phyloP scores from a whole-genome alignment of 2,113 vertebrate species.

The Ovis canadensis region DNA sequence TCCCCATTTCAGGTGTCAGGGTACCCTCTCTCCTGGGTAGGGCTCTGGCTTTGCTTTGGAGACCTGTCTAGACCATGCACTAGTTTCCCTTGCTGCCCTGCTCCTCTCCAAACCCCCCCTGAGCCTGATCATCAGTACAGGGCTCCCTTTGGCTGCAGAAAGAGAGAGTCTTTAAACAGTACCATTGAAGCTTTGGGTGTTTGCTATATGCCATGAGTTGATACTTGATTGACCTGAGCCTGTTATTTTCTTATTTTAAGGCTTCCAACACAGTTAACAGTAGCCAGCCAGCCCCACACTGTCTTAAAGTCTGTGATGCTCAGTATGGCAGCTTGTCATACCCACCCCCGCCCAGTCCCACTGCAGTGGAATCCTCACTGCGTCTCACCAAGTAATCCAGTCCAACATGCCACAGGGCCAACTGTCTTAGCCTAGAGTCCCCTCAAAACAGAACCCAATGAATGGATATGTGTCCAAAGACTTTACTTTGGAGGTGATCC shows the following conservation, averaged over 20 bases:
- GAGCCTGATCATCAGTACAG: neutral
- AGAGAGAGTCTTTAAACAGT: neutral
- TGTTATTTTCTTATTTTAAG: neutral
- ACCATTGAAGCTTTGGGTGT: no score
- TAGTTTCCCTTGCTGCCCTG: neutral
- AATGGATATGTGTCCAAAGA: neutral
- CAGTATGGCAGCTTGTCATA: rapidly evolving
- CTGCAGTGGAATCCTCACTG: rapidly evolving
- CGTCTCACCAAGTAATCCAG: neutral
- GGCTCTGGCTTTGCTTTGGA: neutral
- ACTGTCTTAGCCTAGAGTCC: neutral
- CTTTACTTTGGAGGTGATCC: neutral
- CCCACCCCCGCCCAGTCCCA: neutral
- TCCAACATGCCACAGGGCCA: neutral
- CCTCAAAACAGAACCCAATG: neutral
- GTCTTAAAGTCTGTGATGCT: neutral
- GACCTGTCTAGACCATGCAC: neutral
- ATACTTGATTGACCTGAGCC: neutral
- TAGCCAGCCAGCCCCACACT: no score
- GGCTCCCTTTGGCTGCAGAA: neutral
- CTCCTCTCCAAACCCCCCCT: neutral
- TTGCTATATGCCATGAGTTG: neutral
- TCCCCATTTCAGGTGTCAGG: neutral
- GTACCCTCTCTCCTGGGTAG: neutral
- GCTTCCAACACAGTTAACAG: neutral